These are phyloP conservation scores for Trematocara macrostoma DNA, from an alignment of 2,113 vertebrate species.

Conservation along the genomic window DNA sequence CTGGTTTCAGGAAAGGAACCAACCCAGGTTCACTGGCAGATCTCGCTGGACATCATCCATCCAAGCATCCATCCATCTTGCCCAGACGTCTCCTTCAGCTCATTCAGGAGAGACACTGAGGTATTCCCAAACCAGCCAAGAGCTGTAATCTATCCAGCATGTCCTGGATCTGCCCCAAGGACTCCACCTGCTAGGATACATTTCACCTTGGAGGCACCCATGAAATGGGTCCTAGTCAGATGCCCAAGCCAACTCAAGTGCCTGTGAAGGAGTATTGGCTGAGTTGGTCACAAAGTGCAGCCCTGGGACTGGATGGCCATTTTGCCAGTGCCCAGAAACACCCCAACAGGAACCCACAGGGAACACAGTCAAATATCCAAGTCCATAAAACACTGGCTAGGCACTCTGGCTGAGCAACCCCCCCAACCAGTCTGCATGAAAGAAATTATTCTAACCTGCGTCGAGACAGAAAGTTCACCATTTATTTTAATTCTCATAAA, in stretches of 20 bases:
- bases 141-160: neutral
- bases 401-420: neutral
- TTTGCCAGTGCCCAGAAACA: neutral
- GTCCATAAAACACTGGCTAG: neutral
- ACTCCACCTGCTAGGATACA: neutral
- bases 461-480: neutral
- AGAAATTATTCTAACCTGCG: neutral
- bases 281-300: neutral
- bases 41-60: neutral
- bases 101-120: neutral
- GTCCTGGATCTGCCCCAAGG: neutral
- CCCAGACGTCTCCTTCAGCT: neutral
- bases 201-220: neutral
- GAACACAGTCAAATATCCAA: neutral
- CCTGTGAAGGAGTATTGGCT: neutral
- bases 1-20: neutral
- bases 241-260: neutral
- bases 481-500: neutral
- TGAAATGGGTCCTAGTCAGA: neutral
- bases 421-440: neutral
- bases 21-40: neutral
- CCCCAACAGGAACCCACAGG: neutral
- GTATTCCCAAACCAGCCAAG: neutral
- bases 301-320: neutral
- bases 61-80: neutral